Base-by-base conservation (phyloP, 2,113 vertebrate species). In the Spea multiplicata region DNA sequence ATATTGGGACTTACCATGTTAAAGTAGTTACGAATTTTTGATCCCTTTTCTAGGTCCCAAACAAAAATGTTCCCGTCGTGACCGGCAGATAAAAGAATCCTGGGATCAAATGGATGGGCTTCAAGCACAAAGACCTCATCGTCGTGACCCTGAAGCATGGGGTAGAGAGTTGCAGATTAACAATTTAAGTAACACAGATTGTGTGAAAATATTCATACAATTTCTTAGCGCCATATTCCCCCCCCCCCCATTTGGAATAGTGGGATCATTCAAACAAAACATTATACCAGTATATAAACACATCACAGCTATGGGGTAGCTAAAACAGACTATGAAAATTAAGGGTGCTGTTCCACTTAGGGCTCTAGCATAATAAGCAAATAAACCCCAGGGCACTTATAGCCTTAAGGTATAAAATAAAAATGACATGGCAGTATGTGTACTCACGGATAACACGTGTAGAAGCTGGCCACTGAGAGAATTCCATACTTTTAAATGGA, bases 121-220 rank as follows among this genome's bases (percentile, higher is more conserved):
- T 99, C 97, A 85, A 99, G 84, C 69, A 99, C 97, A 87, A 95
- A 99, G 73, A 99, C 95, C 88, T 99, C 97, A 17, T 99, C 97
- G 46, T 99, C 97, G 0, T 99, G 97, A 71, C 97, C 97, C 97
- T 99, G 82, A 30, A 30, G 30, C 30, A 30, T 30, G 30, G 30
- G 30, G 30, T 30, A 30, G 30, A 30, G 30, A 30, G 30, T 30
- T 1, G 2, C 1, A 30, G 30, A 30, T 30, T 30, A 30, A 30
- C 30, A 30, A 30, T 30, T 30, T 30, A 30, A 30, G 30, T 30
- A 30, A n/a, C n/a, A n/a, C n/a, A n/a, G 30, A 30, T 30, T 30
- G 2, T 30, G 30, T 30, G 30, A 30, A 30, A 30, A 30, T 30
- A 30, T 30, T 30, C 30, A 1, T 30, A 30, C 30, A 2, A 30